Conservation (phyloP, 2,797 vertebrate genomes). For the Taenioides sp. region DNA sequence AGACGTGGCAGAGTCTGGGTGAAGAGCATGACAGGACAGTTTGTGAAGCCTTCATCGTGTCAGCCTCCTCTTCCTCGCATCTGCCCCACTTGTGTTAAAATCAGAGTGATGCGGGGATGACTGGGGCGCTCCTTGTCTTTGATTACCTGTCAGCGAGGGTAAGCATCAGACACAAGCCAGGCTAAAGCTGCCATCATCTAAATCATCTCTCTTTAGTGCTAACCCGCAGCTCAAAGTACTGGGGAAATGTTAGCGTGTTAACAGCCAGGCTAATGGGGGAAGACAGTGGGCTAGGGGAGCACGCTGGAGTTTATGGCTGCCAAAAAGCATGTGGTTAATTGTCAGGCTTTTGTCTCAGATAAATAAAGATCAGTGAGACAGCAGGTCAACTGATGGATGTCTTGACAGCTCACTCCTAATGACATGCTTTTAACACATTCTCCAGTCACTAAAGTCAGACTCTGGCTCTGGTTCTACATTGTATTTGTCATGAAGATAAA, state of each 20-base stretch:
- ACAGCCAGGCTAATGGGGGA: slow-evolving; percentile 14
- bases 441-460: neutral
- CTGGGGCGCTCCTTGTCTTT: slow-evolving; percentile 51
- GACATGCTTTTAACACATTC: neutral
- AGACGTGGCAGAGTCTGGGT: slow-evolving; percentile 11
- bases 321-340: neutral
- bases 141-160: slow-evolving; percentile 62
- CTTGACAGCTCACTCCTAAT: neutral
- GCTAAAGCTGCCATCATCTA: slow-evolving; percentile 61
- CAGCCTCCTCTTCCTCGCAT: slow-evolving; percentile 44
- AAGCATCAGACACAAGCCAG: slow-evolving; percentile 51
- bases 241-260: slow-evolving; percentile 36
- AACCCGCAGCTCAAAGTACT: slow-evolving; percentile 32
- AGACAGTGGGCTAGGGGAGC: neutral
- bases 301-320: neutral
- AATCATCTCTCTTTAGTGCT: slow-evolving; percentile 56
- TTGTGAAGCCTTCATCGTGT: slow-evolving; percentile 48
- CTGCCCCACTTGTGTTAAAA: slow-evolving; percentile 59
- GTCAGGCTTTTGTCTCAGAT: neutral
- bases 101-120: slow-evolving; percentile 55
- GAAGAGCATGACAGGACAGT: slow-evolving; percentile 23
- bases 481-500: neutral
- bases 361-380: neutral
- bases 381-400: neutral
- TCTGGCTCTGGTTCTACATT: neutral